These are phyloP conservation scores for Hypomecis punctinalis DNA, from an alignment of 2,888 invertebrate genomes.

Conservation along the genomic window DNA sequence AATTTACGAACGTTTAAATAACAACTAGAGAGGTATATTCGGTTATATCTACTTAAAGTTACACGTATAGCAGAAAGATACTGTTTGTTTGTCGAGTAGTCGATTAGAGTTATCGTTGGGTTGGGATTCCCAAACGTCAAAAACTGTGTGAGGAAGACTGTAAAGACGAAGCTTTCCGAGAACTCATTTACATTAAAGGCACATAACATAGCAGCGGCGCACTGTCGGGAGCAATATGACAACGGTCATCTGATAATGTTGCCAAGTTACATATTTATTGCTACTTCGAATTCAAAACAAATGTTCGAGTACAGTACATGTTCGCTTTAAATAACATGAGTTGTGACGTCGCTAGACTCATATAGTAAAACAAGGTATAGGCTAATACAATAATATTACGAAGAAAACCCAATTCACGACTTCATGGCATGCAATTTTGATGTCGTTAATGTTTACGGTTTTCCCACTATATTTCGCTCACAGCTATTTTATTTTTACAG, in stretches of 20 bases:
- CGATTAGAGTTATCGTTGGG: constrained; percentile 46
- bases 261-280: background rate
- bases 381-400: background rate
- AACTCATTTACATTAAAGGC: constrained; percentile 69
- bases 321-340: too few species aligned
- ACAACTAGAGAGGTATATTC: too few species aligned
- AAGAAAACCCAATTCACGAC: background rate
- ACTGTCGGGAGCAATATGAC: constrained; percentile 1
- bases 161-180: constrained; percentile 67
- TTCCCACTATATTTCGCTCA: background rate
- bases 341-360: too few species aligned
- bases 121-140: constrained; percentile 68
- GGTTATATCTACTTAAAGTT: background rate
- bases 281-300: background rate
- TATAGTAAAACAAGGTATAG: background rate
- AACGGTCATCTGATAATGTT: background rate
- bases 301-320: too few species aligned
- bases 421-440: background rate
- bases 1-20: too few species aligned
- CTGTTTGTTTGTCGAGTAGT: constrained; percentile 9
- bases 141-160: constrained; percentile 62
- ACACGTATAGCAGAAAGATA: background rate
- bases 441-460: constrained; percentile 4
- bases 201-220: background rate
- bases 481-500: constrained; percentile 1